These are phyloP conservation scores for Brachystomella parvula DNA, from an alignment of 1,140 invertebrate genomes.

Conservation along the genomic window DNA sequence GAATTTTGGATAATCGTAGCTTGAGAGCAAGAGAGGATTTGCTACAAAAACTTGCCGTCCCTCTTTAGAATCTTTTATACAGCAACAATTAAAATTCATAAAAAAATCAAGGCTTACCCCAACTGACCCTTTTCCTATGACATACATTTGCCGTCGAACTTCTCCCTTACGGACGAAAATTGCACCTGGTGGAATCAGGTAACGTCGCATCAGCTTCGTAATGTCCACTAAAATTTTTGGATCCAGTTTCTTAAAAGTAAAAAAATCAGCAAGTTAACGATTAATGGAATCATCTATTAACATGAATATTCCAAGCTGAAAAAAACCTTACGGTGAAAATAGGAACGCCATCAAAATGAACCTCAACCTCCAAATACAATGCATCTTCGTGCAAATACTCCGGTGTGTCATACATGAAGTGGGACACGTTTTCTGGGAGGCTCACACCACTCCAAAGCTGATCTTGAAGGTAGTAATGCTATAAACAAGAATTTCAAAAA, in stretches of 20 bases:
- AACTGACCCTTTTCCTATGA: slow-evolving; percentile 19
- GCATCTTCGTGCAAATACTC: slow-evolving; percentile 29
- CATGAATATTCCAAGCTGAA: neutral
- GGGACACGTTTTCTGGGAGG: slow-evolving; percentile 4
- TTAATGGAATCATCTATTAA: neutral
- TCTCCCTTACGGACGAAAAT: slow-evolving; percentile 26
- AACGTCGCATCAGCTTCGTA: slow-evolving; percentile 16
- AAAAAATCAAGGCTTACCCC: too few relatives aligned
- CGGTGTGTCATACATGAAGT: slow-evolving; percentile 34
- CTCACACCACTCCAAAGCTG: slow-evolving; percentile 16
- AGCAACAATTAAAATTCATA: too few relatives aligned
- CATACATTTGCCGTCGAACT: slow-evolving; percentile 26
- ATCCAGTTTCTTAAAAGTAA: slow-evolving; percentile 24
- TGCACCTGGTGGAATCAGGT: slow-evolving; percentile 28
- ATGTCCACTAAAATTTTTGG: slow-evolving; percentile 19
- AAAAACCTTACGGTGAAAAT: slow-evolving; percentile 19
- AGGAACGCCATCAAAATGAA: slow-evolving; percentile 30
- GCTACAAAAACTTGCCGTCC: too few relatives aligned
- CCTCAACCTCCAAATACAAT: slow-evolving; percentile 19
- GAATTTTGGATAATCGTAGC: too few relatives aligned
- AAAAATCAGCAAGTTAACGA: neutral
- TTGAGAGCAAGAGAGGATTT: too few relatives aligned
- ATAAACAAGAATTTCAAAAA: neutral
- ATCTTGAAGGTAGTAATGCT: slow-evolving; percentile 31
- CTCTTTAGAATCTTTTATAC: too few relatives aligned